Evolutionary conservation across 1,140 invertebrate species (phyloP).

Genomic region (Temnothorax curvispinosus): DNA sequence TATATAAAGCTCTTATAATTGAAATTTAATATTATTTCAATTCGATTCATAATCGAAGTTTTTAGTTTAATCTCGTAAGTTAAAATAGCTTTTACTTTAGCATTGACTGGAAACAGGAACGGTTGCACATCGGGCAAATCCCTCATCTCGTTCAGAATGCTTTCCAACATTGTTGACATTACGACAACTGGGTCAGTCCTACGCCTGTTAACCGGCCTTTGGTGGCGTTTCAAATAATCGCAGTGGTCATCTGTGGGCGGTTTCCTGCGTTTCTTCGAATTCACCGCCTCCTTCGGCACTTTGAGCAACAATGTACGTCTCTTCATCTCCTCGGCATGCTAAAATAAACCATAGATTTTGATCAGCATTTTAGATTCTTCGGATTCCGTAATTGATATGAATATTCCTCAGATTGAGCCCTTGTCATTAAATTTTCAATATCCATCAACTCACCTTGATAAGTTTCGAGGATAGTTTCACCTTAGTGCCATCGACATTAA

Average conservation of each 20-base stretch:
- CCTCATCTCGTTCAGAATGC: constrained; percentile 97
- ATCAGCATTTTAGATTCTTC: background rate
- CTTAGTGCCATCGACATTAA: constrained; percentile 97
- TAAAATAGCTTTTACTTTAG: constrained; percentile 88
- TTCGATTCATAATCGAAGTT: background rate
- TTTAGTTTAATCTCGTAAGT: background rate
- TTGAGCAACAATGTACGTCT: constrained; percentile 93
- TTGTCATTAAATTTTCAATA: background rate
- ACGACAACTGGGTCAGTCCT: constrained; percentile 98
- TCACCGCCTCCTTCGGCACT: constrained; percentile 92
- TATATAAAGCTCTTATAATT: background rate
- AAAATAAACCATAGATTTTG: constrained; percentile 41
- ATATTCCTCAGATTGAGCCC: background rate
- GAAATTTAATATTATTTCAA: constrained; percentile 28
- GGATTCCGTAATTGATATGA: background rate
- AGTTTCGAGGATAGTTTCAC: constrained; percentile 93
- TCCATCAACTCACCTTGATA: constrained; percentile 88
- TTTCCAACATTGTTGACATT: constrained; percentile 96
- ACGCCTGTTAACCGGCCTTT: constrained; percentile 95
- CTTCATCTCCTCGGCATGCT: constrained; percentile 94
- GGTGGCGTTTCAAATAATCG: constrained; percentile 96
- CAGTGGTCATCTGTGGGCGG: constrained; percentile 92
- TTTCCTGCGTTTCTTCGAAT: constrained; percentile 88
- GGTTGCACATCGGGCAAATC: constrained; percentile 96
- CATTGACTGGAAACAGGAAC: constrained; percentile 97